A percentile compares a stretch with the other conserved stretches of the same genome.
Evolutionary conservation across 1,140 invertebrate genomes (phyloP).

Genomic region (Hydropsyche tenuis): DNA sequence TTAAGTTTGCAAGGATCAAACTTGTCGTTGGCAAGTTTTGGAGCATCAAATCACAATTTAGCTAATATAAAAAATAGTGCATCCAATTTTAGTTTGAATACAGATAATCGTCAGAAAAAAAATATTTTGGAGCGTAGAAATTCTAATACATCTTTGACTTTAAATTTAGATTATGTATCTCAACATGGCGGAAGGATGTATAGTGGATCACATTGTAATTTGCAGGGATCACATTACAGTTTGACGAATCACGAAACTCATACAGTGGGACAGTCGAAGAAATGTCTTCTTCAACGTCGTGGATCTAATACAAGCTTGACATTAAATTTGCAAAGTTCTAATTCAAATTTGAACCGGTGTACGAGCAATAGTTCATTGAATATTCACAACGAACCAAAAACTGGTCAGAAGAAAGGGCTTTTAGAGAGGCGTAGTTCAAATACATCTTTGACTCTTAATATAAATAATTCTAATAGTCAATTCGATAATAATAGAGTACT

Average conservation of each 20-base stretch:
- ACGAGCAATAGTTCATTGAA: constrained; percentile 63
- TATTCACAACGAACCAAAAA: constrained; percentile 56
- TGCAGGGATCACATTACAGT: constrained; percentile 49
- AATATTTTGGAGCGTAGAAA: constrained; percentile 78
- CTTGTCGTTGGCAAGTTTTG: constrained; percentile 59
- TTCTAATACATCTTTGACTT: constrained; percentile 86
- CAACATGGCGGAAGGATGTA: constrained; percentile 41
- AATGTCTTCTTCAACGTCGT: constrained; percentile 78
- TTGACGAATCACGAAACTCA: constrained; percentile 49
- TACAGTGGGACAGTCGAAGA: constrained; percentile 59
- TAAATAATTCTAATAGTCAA: constrained; percentile 52
- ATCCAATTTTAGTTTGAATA: constrained; percentile 61
- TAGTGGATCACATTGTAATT: constrained; percentile 43
- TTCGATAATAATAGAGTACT: constrained; percentile 56
- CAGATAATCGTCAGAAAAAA: constrained; percentile 62
- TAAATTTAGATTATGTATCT: constrained; percentile 58
- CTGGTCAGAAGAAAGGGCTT: constrained; percentile 66
- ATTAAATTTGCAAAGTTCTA: constrained; percentile 62
- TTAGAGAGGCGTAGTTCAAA: constrained; percentile 60
- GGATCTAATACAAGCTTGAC: constrained; percentile 90
- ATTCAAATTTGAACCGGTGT: constrained; percentile 62
- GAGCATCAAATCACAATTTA: constrained; percentile 59
- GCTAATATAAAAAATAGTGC: constrained; percentile 58
- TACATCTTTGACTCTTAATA: constrained; percentile 58
- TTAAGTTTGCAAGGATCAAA: constrained; percentile 58